Base-by-base conservation (phyloP, 2,888 invertebrate species). In the Heteromyza rotundicornis region DNA sequence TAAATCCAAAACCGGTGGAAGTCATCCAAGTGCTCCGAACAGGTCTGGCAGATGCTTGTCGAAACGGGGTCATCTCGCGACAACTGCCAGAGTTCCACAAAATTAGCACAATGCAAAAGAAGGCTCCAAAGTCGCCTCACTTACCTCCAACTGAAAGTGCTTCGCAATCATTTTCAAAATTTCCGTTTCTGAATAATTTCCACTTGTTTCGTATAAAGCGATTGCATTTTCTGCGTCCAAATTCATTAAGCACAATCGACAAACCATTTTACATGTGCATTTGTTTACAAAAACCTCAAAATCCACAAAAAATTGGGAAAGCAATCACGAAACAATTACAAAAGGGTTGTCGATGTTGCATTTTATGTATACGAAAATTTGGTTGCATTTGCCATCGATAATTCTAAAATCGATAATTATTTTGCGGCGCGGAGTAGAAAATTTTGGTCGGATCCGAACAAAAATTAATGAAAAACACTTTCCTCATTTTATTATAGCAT, bases 81-180 rank as follows among this genome's bases (percentile, higher is more conserved):
- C 17, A 47, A 2, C 47, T 47, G 20, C 5, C 14, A 40, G 14
- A 10, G 5, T 3, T 40, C 5, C 40, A 10, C 27, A 10, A 27
- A 7, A 27, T 5, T 7, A 3, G 14, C 12, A n/a, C 10, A n/a
- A 7, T 40, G 8, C 12, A 27, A 27, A 5, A 27, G 10, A 27
- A 27, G 10, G 7, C 5, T 10, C 27, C 27, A 5, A 27, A 27
- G 27, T 5, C 27, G 27, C 10, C 27, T 27, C 10, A 40, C 47
- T 73, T 70, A 77, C 77, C 59, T 77, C 71, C 52, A 77, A 73
- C 67, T 76, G 75, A 63, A 77, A 70, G 65, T 77, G 75, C 59
- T 73, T 74, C 57, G 76, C 71, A 64, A 77, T 77, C 56, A 75
- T 63, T 65, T 74, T 75, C 19, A 75, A 73, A 70, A 77, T 70